Base-by-base conservation (phyloP, 2,797 vertebrate species). In the Adrianichthys oophorus region DNA sequence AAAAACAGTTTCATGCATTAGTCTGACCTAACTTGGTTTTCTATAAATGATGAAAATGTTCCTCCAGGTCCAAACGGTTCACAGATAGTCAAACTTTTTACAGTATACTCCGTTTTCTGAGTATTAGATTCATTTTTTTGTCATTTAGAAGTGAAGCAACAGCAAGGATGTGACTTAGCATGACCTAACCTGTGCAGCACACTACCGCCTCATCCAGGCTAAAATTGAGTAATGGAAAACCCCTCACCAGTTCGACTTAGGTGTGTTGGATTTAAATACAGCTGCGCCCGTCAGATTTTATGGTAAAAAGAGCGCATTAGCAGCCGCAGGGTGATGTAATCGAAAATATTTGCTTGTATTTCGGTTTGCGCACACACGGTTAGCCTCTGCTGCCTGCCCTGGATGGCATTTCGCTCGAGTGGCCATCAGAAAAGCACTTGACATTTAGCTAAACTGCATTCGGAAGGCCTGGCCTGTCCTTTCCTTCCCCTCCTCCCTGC, bases 401-500 rank as follows among this genome's bases (percentile, higher is more conserved):
- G 45, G 45, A 16, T 83, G 83, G 76, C 77, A 81, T 85, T 89
- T 87, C 52, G 49, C 58, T 62, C 23, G 46, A 37, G 56, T 23
- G 45, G 45, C 23, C 56, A 60, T 66, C 72, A 67, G 64, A 81
- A 65, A 47, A 59, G 32, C 46, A 68, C 68, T 77, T 87, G 85
- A 84, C 85, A 84, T 88, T 87, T 85, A 72, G 62, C 65, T 86
- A 75, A 82, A 87, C 71, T 79, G 76, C 24, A 15, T 61, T 75
- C 41, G 62, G 74, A 82, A 83, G 82, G 78, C 80, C 77, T 72
- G 59, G 68, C 67, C 59, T 57, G 74, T 82, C 68, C 68, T 84
- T 83, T 56, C 82, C 76, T 85, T 73, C 76, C 74, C 65, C 60
- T 62, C 80, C 80, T 81, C 76, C 70, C 76, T 75, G 74, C 61